These are phyloP conservation scores for Hypsibius dujardini DNA, from an alignment of 1,140 invertebrate genomes.

Conservation along the genomic window DNA sequence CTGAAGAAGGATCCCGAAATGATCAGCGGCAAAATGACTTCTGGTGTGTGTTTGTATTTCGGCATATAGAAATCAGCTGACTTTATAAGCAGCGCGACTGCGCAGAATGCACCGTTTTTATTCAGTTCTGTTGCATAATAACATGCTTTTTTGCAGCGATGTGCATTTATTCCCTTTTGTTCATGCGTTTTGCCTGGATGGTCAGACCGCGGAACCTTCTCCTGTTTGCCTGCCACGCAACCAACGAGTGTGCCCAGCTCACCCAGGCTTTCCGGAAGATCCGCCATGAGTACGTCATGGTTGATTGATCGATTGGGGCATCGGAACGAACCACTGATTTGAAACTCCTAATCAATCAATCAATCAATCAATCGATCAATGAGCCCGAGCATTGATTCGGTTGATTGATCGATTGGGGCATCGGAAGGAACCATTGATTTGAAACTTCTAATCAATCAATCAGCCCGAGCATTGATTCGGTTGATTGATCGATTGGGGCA, in stretches of 20 bases:
- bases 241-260: constrained; percentile 75
- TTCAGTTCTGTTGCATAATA: constrained; percentile 20
- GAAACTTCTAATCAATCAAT: too few species aligned
- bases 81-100: not conserved
- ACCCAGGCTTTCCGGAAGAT: constrained; percentile 46
- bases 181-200: constrained; percentile 89
- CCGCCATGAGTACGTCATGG: constrained; percentile 29
- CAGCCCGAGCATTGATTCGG: too few species aligned
- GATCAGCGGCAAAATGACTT: constrained; percentile 95
- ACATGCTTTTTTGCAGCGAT: constrained; percentile 48
- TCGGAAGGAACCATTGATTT: too few species aligned
- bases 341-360: too few species aligned
- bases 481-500: too few species aligned
- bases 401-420: too few species aligned
- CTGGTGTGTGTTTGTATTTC: constrained; percentile 47
- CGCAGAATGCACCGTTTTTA: not conserved
- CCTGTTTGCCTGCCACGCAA: constrained; percentile 85
- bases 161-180: constrained; percentile 71
- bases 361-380: too few species aligned
- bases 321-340: too few species aligned
- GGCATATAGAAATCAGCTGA: too few species aligned
- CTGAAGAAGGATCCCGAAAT: constrained; percentile 74
- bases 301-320: too few species aligned
- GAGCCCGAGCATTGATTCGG: too few species aligned
- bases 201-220: constrained; percentile 87